phyloP scores from a whole-genome alignment of 2,113 vertebrate species.

The Cynopterus brachyotis region DNA sequence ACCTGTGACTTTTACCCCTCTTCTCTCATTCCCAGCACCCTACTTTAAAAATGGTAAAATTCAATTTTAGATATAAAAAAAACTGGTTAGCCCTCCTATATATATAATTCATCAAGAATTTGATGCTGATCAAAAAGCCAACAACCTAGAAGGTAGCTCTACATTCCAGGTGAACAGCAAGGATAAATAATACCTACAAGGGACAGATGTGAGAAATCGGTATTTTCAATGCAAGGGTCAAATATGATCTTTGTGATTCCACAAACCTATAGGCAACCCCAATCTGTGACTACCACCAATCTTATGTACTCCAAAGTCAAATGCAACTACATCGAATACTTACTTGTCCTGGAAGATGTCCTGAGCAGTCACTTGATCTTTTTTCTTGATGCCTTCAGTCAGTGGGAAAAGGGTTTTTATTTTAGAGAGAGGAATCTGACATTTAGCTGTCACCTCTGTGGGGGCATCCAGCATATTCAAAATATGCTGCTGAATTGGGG shows the following conservation, averaged over 20 bases:
- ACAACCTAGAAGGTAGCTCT: background rate
- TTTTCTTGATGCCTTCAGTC: constrained; percentile 90
- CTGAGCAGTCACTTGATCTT: constrained; percentile 91
- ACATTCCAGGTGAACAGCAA: background rate
- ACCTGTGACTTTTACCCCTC: background rate
- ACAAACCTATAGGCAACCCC: background rate
- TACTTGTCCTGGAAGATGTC: constrained; percentile 93
- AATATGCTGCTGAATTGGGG: constrained; percentile 89
- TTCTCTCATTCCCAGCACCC: background rate
- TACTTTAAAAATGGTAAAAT: constrained; percentile 40
- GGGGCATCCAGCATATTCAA: constrained; percentile 88
- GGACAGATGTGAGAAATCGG: background rate
- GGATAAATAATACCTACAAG: background rate
- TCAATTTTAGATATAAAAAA: background rate
- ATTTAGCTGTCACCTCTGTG: constrained; percentile 83
- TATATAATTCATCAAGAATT: constrained; percentile 15
- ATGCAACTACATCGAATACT: constrained; percentile 21
- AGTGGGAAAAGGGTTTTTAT: constrained; percentile 91
- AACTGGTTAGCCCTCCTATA: background rate
- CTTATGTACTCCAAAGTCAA: background rate
- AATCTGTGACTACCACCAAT: background rate
- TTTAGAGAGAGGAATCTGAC: constrained; percentile 87
- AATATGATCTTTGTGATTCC: background rate
- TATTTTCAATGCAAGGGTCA: background rate
- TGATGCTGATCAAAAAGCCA: background rate